A percentile compares a stretch with the other conserved stretches of the same genome.
Evolutionary conservation across 1,140 invertebrate genomes (phyloP).

Genomic region (Magallana angulata): DNA sequence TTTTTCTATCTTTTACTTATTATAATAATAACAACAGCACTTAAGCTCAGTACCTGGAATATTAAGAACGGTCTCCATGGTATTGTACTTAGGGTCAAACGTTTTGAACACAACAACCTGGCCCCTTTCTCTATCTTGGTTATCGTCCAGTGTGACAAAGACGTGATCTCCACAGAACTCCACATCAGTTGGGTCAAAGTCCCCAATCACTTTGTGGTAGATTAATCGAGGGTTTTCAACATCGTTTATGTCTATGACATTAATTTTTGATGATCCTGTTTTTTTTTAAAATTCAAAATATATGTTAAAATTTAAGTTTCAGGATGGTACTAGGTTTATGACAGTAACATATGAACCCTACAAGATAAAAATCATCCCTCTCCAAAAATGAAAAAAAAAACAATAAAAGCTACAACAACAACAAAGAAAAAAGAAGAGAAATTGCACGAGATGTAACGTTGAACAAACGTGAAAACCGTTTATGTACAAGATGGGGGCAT

Average conservation of each 20-base stretch:
- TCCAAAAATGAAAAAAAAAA: not conserved
- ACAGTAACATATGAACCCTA: not conserved
- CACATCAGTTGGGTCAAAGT: constrained; percentile 52
- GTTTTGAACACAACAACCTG: constrained; percentile 20
- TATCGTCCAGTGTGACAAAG: constrained; percentile 46
- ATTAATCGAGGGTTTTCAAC: constrained; percentile 6
- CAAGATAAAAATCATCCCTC: not conserved
- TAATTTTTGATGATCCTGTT: constrained; percentile 27
- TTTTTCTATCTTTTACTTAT: too few relatives aligned
- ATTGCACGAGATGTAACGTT: too few relatives aligned
- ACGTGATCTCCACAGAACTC: constrained; percentile 48
- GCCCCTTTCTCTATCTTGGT: constrained; percentile 17
- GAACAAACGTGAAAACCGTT: too few relatives aligned
- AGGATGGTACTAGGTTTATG: too few relatives aligned
- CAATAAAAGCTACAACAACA: too few relatives aligned
- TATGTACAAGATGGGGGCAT: too few relatives aligned
- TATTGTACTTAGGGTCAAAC: not conserved
- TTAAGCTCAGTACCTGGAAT: constrained; percentile 27
- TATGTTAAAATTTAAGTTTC: too few relatives aligned
- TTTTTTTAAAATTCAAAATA: too few relatives aligned
- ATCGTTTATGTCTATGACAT: constrained; percentile 36
- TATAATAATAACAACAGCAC: too few relatives aligned
- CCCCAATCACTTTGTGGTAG: not conserved
- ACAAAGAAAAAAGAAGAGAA: too few relatives aligned
- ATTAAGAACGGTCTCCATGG: constrained; percentile 20